Percentiles rank a stretch among this genome's conserved stretches.
These are phyloP conservation scores for Plebejus melissa DNA, from an alignment of 2,888 invertebrate genomes.

Conservation along the genomic window DNA sequence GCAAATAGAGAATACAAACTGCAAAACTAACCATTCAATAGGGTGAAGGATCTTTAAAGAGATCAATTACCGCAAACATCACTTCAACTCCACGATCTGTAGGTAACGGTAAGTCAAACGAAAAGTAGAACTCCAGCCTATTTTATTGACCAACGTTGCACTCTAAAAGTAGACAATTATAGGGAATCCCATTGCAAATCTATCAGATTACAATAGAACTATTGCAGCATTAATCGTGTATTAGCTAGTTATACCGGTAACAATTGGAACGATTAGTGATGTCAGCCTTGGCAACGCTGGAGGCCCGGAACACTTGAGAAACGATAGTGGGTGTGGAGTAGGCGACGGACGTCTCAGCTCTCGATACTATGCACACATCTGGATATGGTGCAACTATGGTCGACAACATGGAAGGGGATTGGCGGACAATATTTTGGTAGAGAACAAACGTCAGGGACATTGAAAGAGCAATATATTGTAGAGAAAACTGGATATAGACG, in stretches of 20 bases:
- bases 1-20: background rate
- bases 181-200: background rate
- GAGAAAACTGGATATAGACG: no score
- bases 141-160: background rate
- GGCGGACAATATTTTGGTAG: background rate
- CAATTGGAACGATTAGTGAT: slow-evolving; percentile 32
- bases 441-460: background rate
- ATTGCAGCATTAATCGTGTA: background rate
- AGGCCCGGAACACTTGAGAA: slow-evolving; percentile 33
- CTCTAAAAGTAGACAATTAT: background rate
- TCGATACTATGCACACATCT: background rate
- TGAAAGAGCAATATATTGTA: no score
- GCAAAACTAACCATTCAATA: background rate
- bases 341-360: slow-evolving; percentile 32
- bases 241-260: slow-evolving; percentile 24
- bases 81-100: slow-evolving; percentile 1
- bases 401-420: background rate
- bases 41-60: slow-evolving; percentile 17
- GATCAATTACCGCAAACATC: slow-evolving; percentile 14
- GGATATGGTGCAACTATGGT: background rate
- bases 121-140: background rate
- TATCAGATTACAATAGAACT: background rate
- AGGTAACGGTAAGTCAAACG: slow-evolving; percentile 4
- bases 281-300: slow-evolving; percentile 31
- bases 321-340: slow-evolving; percentile 35